Base-by-base conservation (phyloP, 2,797 vertebrate species). In the Propithecus deckenii region DNA sequence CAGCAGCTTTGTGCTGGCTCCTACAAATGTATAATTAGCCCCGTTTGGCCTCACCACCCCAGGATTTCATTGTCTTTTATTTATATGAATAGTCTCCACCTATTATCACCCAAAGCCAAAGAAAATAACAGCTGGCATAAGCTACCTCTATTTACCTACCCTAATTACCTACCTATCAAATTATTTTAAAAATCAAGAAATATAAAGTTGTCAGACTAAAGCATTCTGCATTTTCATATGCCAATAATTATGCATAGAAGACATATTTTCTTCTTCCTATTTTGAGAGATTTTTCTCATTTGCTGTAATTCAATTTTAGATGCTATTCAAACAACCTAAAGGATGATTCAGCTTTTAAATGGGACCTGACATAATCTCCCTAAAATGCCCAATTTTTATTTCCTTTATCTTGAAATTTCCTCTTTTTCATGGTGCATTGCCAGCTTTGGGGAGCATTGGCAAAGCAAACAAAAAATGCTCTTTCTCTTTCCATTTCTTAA, bases 341-440 rank as follows among this genome's bases (percentile, higher is more conserved):
- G 30, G 74, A 92, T 87, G 80, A 96, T 67, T 67, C n/a, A 28
- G 18, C n/a, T 88, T 75, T 41, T 61, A 80, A 96, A 50, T 57
- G 12, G n/a, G 50, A 91, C 35, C n/a, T 46, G n/a, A 89, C 86
- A n/a, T 75, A 46, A n/a, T 17, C 52, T 96, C 32, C 32, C 41
- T 95, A 81, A 86, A 80, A 72, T 93, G 55, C 35, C 61, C 69
- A 55, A 79, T 67, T 95, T 94, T 86, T 71, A 85, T 91, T 78
- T 79, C 50, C 46, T 72, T 78, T 78, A 92, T 86, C 46, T 71
- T 59, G 5, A 20, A 50, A 96, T 81, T 88, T 86, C 65, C 67
- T 89, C 50, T 48, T 87, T 61, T 81, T 32, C 67, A 43, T 79
- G 43, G 41, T 35, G 5, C n/a, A 72, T n/a, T 86, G 38, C n/a